These are phyloP conservation scores for Dolichomitus sp. DNA, from an alignment of 2,888 invertebrate genomes.

Conservation along the genomic window DNA sequence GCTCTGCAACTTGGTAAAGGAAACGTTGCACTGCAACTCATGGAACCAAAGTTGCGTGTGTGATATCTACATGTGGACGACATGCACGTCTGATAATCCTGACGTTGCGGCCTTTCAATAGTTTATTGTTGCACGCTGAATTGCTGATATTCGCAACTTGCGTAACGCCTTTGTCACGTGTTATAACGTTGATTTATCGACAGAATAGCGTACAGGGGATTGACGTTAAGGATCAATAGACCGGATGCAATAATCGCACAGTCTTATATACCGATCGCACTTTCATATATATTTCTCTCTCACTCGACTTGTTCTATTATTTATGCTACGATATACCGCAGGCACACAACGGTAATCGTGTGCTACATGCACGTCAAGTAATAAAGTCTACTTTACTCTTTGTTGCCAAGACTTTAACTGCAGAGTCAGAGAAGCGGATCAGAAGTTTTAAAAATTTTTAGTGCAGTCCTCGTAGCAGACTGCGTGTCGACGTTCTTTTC, in stretches of 20 bases:
- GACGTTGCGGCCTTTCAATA: slow-evolving; percentile 4
- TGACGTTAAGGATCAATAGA: slow-evolving; percentile 31
- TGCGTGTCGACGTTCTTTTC: slow-evolving; percentile 55
- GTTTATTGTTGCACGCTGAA: slow-evolving; percentile 22
- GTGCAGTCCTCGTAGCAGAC: slow-evolving; percentile 37
- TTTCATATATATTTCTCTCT: neutral
- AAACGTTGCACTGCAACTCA: neutral
- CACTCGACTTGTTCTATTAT: slow-evolving; percentile 16
- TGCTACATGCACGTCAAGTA: neutral
- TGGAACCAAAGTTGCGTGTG: slow-evolving; percentile 14
- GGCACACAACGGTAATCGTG: neutral
- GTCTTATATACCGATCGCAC: neutral
- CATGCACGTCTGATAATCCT: slow-evolving; percentile 6
- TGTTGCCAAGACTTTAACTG: slow-evolving; percentile 25
- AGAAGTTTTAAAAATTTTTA: slow-evolving; percentile 13
- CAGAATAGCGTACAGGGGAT: slow-evolving; percentile 1
- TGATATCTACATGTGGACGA: slow-evolving; percentile 4
- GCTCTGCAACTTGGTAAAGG: neutral
- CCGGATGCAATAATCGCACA: slow-evolving; percentile 17
- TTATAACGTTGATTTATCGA: slow-evolving; percentile 33
- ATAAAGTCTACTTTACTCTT: neutral
- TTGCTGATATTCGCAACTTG: slow-evolving; percentile 22
- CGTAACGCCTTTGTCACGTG: slow-evolving; percentile 34
- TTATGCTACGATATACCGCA: neutral
- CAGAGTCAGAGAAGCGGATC: slow-evolving; percentile 21